Evolutionary conservation across 2,888 invertebrate genomes (phyloP).

Genomic region (Eretmocerus hayati): DNA sequence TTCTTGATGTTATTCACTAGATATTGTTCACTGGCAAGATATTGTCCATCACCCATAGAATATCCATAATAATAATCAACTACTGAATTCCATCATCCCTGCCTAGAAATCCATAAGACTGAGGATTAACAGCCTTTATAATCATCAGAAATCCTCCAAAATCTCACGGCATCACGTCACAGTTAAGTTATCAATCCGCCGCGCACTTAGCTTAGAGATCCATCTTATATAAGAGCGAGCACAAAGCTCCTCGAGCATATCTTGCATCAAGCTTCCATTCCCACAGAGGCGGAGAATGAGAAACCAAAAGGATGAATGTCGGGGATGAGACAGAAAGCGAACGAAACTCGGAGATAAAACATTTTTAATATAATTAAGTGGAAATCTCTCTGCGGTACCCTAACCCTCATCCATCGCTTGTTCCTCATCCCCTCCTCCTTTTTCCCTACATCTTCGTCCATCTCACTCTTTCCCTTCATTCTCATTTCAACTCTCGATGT

Average conservation of each 20-base stretch:
- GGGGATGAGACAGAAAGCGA: background rate
- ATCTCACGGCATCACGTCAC: no score
- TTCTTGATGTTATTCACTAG: no score
- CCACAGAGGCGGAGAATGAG: no score
- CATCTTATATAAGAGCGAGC: background rate
- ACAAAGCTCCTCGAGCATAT: background rate
- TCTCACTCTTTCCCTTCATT: background rate
- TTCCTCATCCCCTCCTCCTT: constrained; percentile 14
- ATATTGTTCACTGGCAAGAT: no score
- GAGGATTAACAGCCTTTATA: no score
- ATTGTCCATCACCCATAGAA: no score
- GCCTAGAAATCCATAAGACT: no score
- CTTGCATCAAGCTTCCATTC: background rate
- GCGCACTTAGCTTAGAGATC: background rate
- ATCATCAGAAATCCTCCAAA: no score
- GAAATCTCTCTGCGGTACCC: constrained; percentile 42
- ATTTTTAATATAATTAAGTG: constrained; percentile 48
- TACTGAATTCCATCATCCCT: no score
- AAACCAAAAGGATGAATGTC: no score
- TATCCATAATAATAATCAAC: no score
- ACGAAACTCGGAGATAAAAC: constrained; percentile 27
- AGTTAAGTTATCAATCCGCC: no score
- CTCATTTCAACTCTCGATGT: constrained; percentile 35
- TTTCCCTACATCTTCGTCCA: constrained; percentile 29
- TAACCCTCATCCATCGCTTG: constrained; percentile 17